Conservation (phyloP, 2,113 vertebrate genomes). For the Mastomys coucha region DNA sequence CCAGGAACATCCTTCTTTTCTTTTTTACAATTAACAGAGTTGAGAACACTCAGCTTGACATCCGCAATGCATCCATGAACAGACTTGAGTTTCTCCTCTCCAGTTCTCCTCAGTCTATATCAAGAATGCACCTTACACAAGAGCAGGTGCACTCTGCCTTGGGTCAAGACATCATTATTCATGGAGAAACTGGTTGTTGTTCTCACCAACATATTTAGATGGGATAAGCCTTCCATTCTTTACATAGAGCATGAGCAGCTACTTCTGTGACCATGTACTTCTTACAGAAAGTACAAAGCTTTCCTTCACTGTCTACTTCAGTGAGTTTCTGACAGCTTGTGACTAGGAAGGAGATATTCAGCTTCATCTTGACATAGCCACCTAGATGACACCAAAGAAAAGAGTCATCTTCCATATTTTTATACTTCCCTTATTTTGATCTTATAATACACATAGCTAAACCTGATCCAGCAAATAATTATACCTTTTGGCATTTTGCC, state of each 20-base stretch:
- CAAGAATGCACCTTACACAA: not conserved
- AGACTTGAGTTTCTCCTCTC: not conserved
- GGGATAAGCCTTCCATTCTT: not conserved
- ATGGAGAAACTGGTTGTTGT: not conserved
- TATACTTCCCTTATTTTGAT: not conserved
- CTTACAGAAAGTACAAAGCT: not conserved
- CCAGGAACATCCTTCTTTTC: not conserved
- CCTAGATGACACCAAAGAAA: not conserved
- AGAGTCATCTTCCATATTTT: not conserved
- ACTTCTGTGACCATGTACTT: not conserved
- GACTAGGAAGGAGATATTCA: not conserved
- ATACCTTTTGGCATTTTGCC: constrained; percentile 9
- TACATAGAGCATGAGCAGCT: not conserved
- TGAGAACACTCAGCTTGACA: not conserved
- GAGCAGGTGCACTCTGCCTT: not conserved
- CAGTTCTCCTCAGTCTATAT: not conserved
- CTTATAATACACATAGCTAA: constrained; percentile 5
- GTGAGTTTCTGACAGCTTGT: not conserved
- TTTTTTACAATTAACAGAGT: not conserved
- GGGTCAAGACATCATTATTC: not conserved
- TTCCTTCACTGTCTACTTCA: not conserved
- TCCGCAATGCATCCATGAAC: not conserved
- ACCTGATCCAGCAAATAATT: not conserved
- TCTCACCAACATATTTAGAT: not conserved
- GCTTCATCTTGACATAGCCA: not conserved